Base-by-base conservation (phyloP, 2,797 vertebrate genomes). In the Malacoctenus gilli region DNA sequence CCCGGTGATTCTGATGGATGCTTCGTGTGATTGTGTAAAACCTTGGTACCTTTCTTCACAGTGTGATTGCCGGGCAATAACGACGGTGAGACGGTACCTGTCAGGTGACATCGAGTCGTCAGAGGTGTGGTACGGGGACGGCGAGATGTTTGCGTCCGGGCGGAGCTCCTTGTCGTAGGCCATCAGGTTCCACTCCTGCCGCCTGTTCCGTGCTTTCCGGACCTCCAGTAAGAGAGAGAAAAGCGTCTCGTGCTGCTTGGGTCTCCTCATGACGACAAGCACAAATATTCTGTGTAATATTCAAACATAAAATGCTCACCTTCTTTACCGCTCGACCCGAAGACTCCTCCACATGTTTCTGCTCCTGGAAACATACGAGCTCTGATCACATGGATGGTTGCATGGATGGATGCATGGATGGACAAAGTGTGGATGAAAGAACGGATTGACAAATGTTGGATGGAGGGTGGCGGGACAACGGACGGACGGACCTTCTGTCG, bases 131-230 rank as follows among this genome's bases (percentile, higher is more conserved):
- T 92, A 93, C 37, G 93, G 94, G 40, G 94, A 95, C 15, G 93
- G 93, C 0, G 93, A 93, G 70, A 94, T 84, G 46, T 93, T 90
- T 62, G 93, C 92, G 58, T 95, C 94, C 0, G 94, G 93, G 1
- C 94, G 91, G 63, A 95, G 94, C 74, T 95, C 94, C 84, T 95
- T 95, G 78, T 95, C 94, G 36, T 93, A 95, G 0, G 94, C 94
- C 94, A 95, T 95, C 88, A 95, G 90, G 83, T 94, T 95, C 94
- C 94, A 95, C 83, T 95, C 94, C 85, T 95, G 92, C 0, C 94
- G 92, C 12, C 94, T 83, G 83, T 95, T 95, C 4, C 93, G 91
- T 11, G 93, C 94, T 76, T 95, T 95, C 8, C 94, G 84, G 5
- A 95, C 91, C 84, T 95, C 92, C 73, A 12, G 3, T n/a, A 31